Base-by-base conservation (phyloP, 2,888 invertebrate species). In the Pseudococcus jackbeardsleyi region DNA sequence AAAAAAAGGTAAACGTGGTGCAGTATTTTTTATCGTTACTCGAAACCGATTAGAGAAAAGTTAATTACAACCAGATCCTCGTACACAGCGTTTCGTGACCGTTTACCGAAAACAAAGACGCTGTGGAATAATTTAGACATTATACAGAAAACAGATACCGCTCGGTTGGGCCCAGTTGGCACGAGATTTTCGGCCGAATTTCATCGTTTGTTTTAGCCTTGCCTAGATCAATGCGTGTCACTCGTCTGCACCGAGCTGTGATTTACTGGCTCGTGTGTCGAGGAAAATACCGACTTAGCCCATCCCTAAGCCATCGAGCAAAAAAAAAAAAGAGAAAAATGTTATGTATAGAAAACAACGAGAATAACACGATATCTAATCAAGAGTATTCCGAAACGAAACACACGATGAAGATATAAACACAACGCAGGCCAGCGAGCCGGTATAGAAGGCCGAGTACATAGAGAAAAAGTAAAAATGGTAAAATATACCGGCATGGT, bases 401-500 rank as follows among this genome's bases (percentile, higher is more conserved):
- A 59, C 68, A 68, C 68, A 68, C 68, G 68, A 68, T 68, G 68
- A 68, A 68, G 68, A 68, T 68, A 68, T 68, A 68, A 68, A 68
- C 68, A 68, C 68, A 26, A 68, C 68, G 26, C 26, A 33, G 26
- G 26, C 26, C 26, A 26, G 5, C 11, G 68, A 9, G 64, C 64
- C 26, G 3, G 59, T 22, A n/a, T n/a, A 22, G 64, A 68, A 68
- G 26, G 68, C 26, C 26, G 68, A 9, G 68, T 26, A 68, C 26
- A 12, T 15, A n/a, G 59, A 59, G 12, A 68, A 68, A 68, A 26
- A 68, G 68, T 68, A 68, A 68, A 68, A 68, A 68, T 68, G 68
- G 79, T 79, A 79, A 79, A 79, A 79, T 79, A 79, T 39, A 42
- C 33, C n/a, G 39, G 79, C 79, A 79, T 42, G 33, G 79, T 79